These are phyloP conservation scores for Tethea ocularis DNA, from an alignment of 2,888 invertebrate species.

Conservation along the genomic window DNA sequence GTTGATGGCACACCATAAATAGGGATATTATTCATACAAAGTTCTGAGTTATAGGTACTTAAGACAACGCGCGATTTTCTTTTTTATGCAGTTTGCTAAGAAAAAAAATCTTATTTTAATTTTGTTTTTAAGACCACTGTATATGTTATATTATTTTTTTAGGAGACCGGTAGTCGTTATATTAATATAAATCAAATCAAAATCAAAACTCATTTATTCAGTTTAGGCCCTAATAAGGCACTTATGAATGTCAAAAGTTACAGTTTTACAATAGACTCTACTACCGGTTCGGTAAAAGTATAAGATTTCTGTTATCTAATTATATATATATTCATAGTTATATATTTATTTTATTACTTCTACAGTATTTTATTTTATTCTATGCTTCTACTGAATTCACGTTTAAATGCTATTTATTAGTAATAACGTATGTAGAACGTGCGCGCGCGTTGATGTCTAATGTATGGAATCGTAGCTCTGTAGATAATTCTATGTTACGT, in stretches of 20 bases:
- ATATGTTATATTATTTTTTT: no score
- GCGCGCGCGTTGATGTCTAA: conserved; percentile 49
- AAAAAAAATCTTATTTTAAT: no score
- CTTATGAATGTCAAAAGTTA: no score
- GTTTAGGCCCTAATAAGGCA: no score
- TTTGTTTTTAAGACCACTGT: no score
- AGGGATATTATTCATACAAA: not conserved
- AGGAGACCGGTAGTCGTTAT: no score
- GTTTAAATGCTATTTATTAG: not conserved
- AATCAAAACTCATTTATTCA: no score
- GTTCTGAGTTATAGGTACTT: not conserved
- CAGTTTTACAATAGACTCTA: no score
- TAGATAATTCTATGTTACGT: not conserved
- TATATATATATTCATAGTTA: not conserved
- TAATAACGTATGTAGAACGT: not conserved
- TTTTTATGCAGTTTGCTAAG: not conserved
- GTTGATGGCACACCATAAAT: not conserved
- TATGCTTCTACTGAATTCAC: not conserved
- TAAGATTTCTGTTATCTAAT: not conserved
- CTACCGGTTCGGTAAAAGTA: no score
- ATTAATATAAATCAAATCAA: no score
- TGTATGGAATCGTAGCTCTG: conserved; percentile 16
- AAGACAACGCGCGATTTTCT: not conserved
- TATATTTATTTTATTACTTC: no score
- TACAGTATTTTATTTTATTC: no score